Evolutionary conservation across 2,888 invertebrate species (phyloP).

Genomic region (Nemapogon koenigi): DNA sequence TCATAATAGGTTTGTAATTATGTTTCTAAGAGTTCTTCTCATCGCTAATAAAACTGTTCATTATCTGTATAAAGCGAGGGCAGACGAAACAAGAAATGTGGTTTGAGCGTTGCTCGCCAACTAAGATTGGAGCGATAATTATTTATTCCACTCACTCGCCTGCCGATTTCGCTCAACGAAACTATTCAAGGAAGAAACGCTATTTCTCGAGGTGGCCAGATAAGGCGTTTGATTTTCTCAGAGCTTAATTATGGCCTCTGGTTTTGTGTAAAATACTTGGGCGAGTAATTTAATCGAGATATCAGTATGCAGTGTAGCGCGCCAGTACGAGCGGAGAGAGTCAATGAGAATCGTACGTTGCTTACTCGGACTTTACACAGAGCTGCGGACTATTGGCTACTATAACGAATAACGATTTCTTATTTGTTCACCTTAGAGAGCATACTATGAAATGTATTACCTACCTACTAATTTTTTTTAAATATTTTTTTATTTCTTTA

Average conservation of each 20-base stretch:
- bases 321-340: conserved; percentile 29
- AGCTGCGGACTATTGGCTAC: too few relatives aligned
- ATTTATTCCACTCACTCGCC: conserved; percentile 63
- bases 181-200: conserved; percentile 60
- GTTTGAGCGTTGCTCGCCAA: conserved; percentile 1
- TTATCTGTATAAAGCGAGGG: conserved; percentile 3
- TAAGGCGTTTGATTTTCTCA: conserved; percentile 62
- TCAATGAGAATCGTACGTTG: too few relatives aligned
- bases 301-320: conserved; percentile 54
- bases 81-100: conserved; percentile 3
- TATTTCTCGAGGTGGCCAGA: conserved; percentile 57
- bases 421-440: too few relatives aligned
- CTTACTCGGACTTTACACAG: too few relatives aligned
- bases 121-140: conserved; percentile 50
- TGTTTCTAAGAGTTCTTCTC: too few relatives aligned
- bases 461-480: too few relatives aligned
- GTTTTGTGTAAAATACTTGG: conserved; percentile 34
- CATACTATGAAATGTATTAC: too few relatives aligned
- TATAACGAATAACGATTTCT: too few relatives aligned
- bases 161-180: conserved; percentile 32
- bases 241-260: conserved; percentile 58
- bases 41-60: conserved; percentile 4
- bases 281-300: conserved; percentile 58
- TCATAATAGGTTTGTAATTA: too few relatives aligned
- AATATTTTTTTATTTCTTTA: too few relatives aligned